Evolutionary conservation across 2,888 invertebrate species (phyloP).

Genomic region (Ectemnius cavifrons): DNA sequence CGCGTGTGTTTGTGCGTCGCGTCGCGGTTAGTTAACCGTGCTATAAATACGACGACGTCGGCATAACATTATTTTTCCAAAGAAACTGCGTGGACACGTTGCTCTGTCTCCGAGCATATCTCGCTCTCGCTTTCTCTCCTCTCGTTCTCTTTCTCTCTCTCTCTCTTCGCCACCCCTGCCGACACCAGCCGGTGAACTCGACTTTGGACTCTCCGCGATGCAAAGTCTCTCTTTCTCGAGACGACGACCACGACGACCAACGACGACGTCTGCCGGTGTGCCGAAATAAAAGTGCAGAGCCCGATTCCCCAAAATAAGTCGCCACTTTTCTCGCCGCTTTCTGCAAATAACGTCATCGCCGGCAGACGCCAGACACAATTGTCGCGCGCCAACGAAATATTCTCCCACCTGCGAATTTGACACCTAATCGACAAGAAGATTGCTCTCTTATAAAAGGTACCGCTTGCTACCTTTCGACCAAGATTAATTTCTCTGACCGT

Average conservation of each 20-base stretch:
- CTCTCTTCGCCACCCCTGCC: background rate
- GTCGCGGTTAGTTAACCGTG: conserved; percentile 63
- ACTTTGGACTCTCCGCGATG: background rate
- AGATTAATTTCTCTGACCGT: too few relatives aligned
- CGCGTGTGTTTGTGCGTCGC: conserved; percentile 46
- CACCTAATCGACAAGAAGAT: too few relatives aligned
- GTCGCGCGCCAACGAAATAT: too few relatives aligned
- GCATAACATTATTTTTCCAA: conserved; percentile 65
- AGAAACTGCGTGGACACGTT: conserved; percentile 51
- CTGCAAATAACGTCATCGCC: too few relatives aligned
- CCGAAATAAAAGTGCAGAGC: too few relatives aligned
- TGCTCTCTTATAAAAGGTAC: too few relatives aligned
- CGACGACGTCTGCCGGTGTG: background rate
- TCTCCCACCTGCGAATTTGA: too few relatives aligned
- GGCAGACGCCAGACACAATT: too few relatives aligned
- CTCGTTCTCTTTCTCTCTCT: conserved; percentile 4
- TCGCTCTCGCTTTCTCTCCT: conserved; percentile 17
- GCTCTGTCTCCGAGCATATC: conserved; percentile 42
- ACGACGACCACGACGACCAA: background rate
- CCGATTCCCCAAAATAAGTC: too few relatives aligned
- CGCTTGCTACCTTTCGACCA: too few relatives aligned
- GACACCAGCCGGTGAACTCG: background rate
- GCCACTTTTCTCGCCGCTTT: too few relatives aligned
- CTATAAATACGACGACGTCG: conserved; percentile 61
- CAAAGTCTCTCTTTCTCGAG: background rate